Base-by-base conservation (phyloP, 2,113 vertebrate species). In the Nothoprocta pentlandii region DNA sequence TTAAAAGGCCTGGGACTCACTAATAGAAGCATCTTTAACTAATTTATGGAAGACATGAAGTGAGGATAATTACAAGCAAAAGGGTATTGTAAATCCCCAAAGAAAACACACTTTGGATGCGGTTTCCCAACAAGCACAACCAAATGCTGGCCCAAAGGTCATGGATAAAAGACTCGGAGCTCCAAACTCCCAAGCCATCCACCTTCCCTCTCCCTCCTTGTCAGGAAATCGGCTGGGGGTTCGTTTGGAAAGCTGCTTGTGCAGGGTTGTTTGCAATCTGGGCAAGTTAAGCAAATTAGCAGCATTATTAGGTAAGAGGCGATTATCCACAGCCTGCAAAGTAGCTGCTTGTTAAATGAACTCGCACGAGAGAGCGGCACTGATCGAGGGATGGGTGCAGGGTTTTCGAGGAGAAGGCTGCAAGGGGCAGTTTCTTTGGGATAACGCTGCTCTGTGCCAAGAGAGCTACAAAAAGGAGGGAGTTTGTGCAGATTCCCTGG, bases 261-360 rank as follows among this genome's bases (percentile, higher is more conserved):
- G 87, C 90, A 86, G 76, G 74, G 79, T 8, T 10, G 30, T 94
- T 94, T 92, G 90, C 93, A 95, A 87, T 92, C 91, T 84, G 86
- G 96, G 77, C 49, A 95, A 96, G 93, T 95, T 93, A 85, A 96
- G 93, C 86, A 96, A 96, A 95, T 95, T 94, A 94, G 94, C 95
- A 92, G 93, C 96, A 93, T 96, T 96, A 97, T 94, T 94, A 94
- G 95, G 93, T 91, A 96, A 96, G 91, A 96, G 86, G 92, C 94
- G 94, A 97, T 96, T 96, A 94, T 95, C 95, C 91, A 80, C 89
- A 96, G 95, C 95, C 92, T 96, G 91, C 93, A 92, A 96, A 96
- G 95, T 90, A 96, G 90, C 95, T 0, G 75, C 95, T 97, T 94
- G 94, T 94, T 97, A 97, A 97, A 97, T 96, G 28, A 90, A 95